Evolutionary conservation across 2,113 vertebrate species (phyloP), one percentile per base, ranked within the genome.

Genomic region (Dendrocopos noguchii): DNA sequence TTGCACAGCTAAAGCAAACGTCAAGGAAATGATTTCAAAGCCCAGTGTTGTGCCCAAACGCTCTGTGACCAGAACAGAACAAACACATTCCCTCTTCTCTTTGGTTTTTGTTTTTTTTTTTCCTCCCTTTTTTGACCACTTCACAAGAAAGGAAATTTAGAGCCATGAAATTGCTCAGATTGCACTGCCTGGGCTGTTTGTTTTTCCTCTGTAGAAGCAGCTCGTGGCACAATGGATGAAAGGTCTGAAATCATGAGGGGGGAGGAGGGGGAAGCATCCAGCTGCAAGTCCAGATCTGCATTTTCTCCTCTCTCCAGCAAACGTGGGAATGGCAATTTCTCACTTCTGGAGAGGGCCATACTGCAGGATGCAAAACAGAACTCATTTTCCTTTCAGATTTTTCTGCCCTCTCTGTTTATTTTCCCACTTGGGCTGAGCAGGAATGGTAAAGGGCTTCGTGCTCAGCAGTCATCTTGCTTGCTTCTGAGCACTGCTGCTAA

Each of bases 101-200:
- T 36, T 8, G n/a, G n/a, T n/a, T n/a, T 36, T 36, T 36, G 36
- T 7, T 36, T 36, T 36, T 36, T 36, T 36, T 36, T 36, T 36
- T 34, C 42, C 14, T 42, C 6, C 42, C 15, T 42, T 42, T 86
- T 75, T 93, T 61, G 20, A 86, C 79, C 72, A 87, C 80, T 94
- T 85, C 57, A 94, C 27, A 88, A 78, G 55, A 80, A 85, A 80
- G 65, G 72, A 93, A 91, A 90, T 80, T 61, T 59, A 75, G 88
- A 94, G 21, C 8, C 72, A 88, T 80, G 60, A 83, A 87, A 94
- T 77, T 68, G 61, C 33, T 92, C 34, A 57, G 52, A 91, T 83
- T 86, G 42, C 67, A 53, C 90, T 85, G 85, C 13, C n/a, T 85
- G 12, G 3, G 42, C 57, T 92, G 47, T 84, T 87, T 90, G 15